phyloP scores from a whole-genome alignment of 2,888 invertebrate genomes.

The Epinotia nisella region DNA sequence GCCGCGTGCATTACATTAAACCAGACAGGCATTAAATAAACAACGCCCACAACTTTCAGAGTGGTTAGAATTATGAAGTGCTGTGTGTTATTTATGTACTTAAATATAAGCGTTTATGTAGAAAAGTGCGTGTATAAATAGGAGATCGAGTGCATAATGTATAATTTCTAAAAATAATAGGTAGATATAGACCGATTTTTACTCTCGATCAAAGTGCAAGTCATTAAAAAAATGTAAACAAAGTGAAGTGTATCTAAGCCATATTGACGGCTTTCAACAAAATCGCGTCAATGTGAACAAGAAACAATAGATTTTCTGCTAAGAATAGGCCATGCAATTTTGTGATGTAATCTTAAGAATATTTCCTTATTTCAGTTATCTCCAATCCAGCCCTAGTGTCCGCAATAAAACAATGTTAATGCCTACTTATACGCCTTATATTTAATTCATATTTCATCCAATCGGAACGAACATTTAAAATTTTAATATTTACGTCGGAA shows the following conservation, averaged over 20 bases:
- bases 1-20: constrained; percentile 14
- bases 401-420: background rate
- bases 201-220: too few species aligned
- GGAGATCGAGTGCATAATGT: background rate
- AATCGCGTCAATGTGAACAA: too few species aligned
- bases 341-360: too few species aligned
- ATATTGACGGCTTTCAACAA: too few species aligned
- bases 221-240: too few species aligned
- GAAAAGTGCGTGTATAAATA: background rate
- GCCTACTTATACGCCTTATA: background rate
- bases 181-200: too few species aligned
- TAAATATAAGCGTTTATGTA: background rate
- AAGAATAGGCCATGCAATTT: too few species aligned
- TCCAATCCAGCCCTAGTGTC: background rate
- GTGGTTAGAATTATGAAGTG: constrained; percentile 14
- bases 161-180: too few species aligned
- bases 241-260: too few species aligned
- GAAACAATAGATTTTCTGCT: too few species aligned
- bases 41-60: constrained; percentile 15
- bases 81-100: constrained; percentile 10
- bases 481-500: background rate
- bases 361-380: too few species aligned
- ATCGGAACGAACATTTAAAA: background rate
- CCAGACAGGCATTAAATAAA: constrained; percentile 28
- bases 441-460: background rate